A percentile compares a stretch with the other conserved stretches of the same genome.
phyloP scores from a whole-genome alignment of 2,797 vertebrate species.

The Etheostoma perlongum region DNA sequence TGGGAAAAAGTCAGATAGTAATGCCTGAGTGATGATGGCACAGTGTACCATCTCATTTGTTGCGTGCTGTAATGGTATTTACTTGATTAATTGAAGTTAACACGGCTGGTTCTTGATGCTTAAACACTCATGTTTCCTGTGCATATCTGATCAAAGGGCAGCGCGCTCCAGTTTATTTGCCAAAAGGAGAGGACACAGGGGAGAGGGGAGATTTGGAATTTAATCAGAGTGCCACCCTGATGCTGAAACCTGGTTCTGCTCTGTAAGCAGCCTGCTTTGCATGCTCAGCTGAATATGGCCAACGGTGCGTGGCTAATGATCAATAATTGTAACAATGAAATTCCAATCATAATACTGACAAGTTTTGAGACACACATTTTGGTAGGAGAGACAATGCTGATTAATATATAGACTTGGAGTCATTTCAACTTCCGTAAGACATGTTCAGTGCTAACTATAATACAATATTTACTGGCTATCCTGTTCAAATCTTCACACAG shows the following conservation, averaged over 20 bases:
- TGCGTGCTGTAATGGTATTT: conserved; percentile 59
- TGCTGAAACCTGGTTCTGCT: conserved; percentile 58
- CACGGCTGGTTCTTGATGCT: conserved; percentile 62
- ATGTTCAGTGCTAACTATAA: not conserved
- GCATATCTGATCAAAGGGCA: conserved; percentile 75
- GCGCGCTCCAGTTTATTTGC: conserved; percentile 71
- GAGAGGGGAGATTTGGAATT: conserved; percentile 52
- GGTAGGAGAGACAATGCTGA: conserved; percentile 16
- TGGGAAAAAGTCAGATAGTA: conserved; percentile 41
- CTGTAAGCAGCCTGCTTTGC: conserved; percentile 35
- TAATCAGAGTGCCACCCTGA: conserved; percentile 60
- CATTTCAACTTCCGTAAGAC: not conserved
- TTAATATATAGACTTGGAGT: not conserved
- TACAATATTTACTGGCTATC: not conserved
- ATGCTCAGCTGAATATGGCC: conserved; percentile 20
- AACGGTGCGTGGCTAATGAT: conserved; percentile 58
- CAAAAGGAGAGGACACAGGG: conserved; percentile 65
- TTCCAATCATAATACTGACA: conserved; percentile 23
- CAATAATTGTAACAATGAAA: conserved; percentile 53
- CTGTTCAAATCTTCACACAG: not conserved
- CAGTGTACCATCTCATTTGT: conserved; percentile 56
- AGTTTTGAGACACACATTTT: conserved; percentile 48
- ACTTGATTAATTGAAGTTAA: conserved; percentile 74
- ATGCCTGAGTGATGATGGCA: conserved; percentile 44
- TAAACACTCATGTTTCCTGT: conserved; percentile 57